These are phyloP conservation scores for Oncorhynchus gorbuscha DNA, from an alignment of 2,113 vertebrate genomes.

Conservation along the genomic window DNA sequence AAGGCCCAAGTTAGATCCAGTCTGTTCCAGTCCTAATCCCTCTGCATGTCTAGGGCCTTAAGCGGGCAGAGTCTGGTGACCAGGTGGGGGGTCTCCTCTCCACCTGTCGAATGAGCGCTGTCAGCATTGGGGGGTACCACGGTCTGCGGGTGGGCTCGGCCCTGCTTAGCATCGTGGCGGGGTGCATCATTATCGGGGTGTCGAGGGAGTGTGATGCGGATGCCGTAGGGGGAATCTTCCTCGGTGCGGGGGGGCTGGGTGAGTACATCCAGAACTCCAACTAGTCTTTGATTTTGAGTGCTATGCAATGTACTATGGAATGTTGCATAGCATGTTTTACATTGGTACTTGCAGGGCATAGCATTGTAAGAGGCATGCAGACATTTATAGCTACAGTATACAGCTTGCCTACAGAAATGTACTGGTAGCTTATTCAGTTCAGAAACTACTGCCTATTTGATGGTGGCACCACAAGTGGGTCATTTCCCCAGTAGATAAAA, in stretches of 20 bases:
- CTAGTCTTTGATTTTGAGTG: background rate
- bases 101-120: constrained; percentile 74
- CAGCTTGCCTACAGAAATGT: no score
- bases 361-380: background rate
- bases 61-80: background rate
- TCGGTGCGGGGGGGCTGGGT: constrained; percentile 84
- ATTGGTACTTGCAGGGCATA: background rate
- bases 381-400: background rate
- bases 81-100: constrained; percentile 21
- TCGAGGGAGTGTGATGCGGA: constrained; percentile 82
- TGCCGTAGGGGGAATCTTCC: constrained; percentile 82
- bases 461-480: background rate
- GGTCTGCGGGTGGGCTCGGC: constrained; percentile 82
- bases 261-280: constrained; percentile 54
- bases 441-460: background rate
- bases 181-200: constrained; percentile 84
- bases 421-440: background rate
- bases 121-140: constrained; percentile 79
- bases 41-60: constrained; percentile 4
- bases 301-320: no score
- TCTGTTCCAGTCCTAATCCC: background rate
- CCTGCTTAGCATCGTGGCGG: constrained; percentile 80
- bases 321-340: no score
- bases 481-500: background rate
- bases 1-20: background rate